These are phyloP conservation scores for Dendrocincla fuliginosa DNA, from an alignment of 2,797 vertebrate species.

Conservation along the genomic window DNA sequence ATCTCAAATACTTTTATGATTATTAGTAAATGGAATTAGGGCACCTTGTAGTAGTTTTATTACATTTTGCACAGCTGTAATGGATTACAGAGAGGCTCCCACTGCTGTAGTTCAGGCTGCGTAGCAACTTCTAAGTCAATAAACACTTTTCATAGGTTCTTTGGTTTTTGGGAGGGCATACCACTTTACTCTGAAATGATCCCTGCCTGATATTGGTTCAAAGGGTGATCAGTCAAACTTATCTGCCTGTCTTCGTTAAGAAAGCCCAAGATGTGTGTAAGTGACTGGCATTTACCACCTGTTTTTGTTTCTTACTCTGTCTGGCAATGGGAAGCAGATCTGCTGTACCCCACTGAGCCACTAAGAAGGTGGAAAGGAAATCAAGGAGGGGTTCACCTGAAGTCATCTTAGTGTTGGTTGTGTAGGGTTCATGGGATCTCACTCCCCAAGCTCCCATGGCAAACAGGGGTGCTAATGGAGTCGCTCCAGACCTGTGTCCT, in stretches of 20 bases:
- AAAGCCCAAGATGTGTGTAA: not conserved
- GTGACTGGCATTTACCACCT: not conserved
- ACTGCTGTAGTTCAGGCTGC: not conserved
- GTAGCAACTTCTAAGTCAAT: not conserved
- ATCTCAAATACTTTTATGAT: constrained; percentile 45
- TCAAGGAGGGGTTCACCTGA: not conserved
- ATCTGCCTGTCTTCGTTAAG: not conserved
- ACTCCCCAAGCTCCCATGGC: not conserved
- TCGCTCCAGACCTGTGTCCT: not conserved
- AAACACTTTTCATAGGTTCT: not conserved
- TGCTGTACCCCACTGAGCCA: not conserved
- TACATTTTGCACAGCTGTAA: constrained; percentile 6
- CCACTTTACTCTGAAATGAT: not conserved
- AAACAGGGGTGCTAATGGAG: accelerated
- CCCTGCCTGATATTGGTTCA: not conserved
- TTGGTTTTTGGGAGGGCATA: not conserved
- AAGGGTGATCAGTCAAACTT: not conserved
- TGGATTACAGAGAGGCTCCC: not conserved
- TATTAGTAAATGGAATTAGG: constrained; percentile 63
- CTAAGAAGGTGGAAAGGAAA: not conserved
- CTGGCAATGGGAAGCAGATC: not conserved
- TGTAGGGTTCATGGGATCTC: not conserved
- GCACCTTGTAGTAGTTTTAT: constrained; percentile 47
- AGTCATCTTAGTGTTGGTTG: accelerated
- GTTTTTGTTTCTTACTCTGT: not conserved